phyloP scores from a whole-genome alignment of 2,888 invertebrate genomes.

The Amiota minor region DNA sequence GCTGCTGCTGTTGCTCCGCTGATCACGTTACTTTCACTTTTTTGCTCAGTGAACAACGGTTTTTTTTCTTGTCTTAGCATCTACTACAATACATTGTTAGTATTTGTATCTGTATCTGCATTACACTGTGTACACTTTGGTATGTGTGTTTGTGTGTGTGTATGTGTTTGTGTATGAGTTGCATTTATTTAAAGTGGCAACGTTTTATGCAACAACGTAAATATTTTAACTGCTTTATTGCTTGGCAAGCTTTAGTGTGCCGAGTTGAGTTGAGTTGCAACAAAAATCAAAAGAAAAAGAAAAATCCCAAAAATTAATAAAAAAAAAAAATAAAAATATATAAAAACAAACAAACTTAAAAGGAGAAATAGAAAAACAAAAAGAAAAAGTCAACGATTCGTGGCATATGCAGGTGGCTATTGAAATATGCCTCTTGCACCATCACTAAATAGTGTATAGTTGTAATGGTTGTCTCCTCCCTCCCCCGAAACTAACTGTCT shows the following conservation, averaged over 20 bases:
- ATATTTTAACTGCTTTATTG: conserved; percentile 58
- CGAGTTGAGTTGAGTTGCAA: conserved; percentile 9
- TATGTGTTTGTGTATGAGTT: conserved; percentile 43
- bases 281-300: conserved; percentile 9
- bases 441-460: too few species aligned
- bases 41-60: conserved; percentile 56
- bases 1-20: conserved; percentile 52
- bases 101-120: conserved; percentile 28
- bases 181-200: conserved; percentile 51
- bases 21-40: conserved; percentile 59
- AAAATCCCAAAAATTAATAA: neutral
- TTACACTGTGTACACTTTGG: too few species aligned
- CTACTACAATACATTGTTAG: neutral
- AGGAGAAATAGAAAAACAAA: conserved; percentile 10
- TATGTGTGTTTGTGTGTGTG: conserved; percentile 17
- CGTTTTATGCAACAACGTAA: conserved; percentile 64
- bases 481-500: neutral
- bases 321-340: conserved; percentile 21
- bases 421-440: conserved; percentile 2
- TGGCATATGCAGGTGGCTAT: conserved; percentile 63
- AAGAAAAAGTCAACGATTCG: conserved; percentile 56
- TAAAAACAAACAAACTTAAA: conserved; percentile 18
- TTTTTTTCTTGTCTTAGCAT: conserved; percentile 54
- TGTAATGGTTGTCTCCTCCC: too few species aligned
- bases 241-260: conserved; percentile 31